A percentile compares a stretch with the other conserved stretches of the same genome.
These are phyloP conservation scores for Phoxinus dragarum DNA, from an alignment of 2,797 vertebrate genomes.

Conservation along the genomic window DNA sequence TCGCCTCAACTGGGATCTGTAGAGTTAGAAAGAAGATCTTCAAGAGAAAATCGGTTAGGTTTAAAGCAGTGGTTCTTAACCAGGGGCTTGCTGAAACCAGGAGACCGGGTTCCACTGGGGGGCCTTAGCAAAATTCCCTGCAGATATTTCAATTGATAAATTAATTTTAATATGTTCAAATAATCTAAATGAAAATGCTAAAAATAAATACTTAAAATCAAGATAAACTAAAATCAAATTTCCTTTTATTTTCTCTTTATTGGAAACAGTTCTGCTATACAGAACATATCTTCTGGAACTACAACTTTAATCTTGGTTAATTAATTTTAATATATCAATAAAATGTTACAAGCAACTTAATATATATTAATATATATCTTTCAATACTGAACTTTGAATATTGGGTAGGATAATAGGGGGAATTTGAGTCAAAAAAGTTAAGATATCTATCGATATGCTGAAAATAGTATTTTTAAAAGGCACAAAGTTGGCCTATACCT, in stretches of 20 bases:
- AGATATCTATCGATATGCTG: not conserved
- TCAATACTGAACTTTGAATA: not conserved
- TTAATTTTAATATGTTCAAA: not conserved
- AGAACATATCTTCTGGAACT: no score
- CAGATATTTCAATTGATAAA: not conserved
- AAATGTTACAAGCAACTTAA: not conserved
- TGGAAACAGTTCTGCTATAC: not conserved
- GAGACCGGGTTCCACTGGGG: not conserved
- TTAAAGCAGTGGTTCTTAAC: not conserved
- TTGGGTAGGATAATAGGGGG: not conserved
- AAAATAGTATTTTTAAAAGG: not conserved
- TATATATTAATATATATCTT: not conserved
- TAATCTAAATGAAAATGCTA: not conserved
- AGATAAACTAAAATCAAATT: not conserved
- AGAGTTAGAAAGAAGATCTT: not conserved
- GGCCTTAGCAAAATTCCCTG: not conserved
- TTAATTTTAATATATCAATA: not conserved
- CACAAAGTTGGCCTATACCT: no score
- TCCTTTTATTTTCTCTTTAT: not conserved
- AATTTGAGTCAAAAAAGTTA: not conserved
- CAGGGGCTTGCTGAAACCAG: no score
- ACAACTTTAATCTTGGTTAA: no score
- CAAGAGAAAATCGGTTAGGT: not conserved
- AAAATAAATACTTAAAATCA: not conserved
- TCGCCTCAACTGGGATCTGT: not conserved